Percentiles rank a stretch among this genome's conserved stretches.
Evolutionary conservation across 2,888 invertebrate species (phyloP).

Genomic region (Carabus problematicus): DNA sequence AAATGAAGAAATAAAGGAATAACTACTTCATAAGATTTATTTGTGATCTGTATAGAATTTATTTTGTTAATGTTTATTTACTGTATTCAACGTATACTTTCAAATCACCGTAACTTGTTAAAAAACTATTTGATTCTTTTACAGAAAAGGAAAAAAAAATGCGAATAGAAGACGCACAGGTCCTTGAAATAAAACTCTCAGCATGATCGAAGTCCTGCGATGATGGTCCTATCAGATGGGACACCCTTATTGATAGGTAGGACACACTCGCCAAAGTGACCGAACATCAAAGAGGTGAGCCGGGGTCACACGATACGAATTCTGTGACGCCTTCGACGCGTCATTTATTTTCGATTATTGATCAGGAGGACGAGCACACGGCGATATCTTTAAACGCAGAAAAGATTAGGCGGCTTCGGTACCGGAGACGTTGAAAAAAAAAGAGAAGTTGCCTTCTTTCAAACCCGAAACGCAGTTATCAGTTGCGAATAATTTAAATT

Average conservation of each 20-base stretch:
- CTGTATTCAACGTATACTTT: conserved; percentile 1
- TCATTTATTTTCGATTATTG: conserved; percentile 32
- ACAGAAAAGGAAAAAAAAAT: background rate
- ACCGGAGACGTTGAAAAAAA: no score
- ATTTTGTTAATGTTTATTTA: background rate
- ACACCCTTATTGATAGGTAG: no score
- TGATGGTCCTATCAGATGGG: background rate
- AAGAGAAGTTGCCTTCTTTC: conserved; percentile 3
- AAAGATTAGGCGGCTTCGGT: conserved; percentile 14
- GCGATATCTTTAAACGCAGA: conserved; percentile 14
- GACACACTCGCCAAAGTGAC: background rate
- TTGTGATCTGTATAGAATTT: background rate
- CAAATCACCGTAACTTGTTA: background rate
- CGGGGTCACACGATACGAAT: conserved; percentile 7
- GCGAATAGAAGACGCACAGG: no score
- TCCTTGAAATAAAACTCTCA: background rate
- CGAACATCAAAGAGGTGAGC: background rate
- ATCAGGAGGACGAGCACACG: background rate
- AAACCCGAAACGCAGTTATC: conserved; percentile 1
- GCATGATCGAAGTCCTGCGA: background rate
- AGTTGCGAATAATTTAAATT: conserved; percentile 4
- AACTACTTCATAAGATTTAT: background rate
- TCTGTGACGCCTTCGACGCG: conserved; percentile 10
- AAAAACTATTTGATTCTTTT: background rate
- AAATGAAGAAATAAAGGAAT: no score